These are phyloP conservation scores for Scaptomyza tumidula DNA, from an alignment of 2,888 invertebrate genomes.

Conservation along the genomic window DNA sequence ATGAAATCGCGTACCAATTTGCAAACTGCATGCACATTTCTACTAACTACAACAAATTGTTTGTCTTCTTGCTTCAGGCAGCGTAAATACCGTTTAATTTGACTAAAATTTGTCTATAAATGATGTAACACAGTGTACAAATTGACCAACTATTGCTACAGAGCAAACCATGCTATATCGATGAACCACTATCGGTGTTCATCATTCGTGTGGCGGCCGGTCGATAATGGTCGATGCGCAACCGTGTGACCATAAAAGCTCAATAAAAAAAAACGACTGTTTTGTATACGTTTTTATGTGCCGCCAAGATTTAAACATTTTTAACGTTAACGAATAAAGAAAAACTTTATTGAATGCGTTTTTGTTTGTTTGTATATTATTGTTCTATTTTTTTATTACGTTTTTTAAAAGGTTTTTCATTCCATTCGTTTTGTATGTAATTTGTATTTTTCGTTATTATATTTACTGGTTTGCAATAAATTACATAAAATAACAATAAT, in stretches of 20 bases:
- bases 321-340: neutral
- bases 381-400: conserved; percentile 68
- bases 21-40: conserved; percentile 49
- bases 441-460: conserved; percentile 63
- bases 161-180: conserved; percentile 3
- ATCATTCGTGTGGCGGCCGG: conserved; percentile 19
- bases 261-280: neutral
- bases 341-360: neutral
- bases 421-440: conserved; percentile 67
- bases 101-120: conserved; percentile 50
- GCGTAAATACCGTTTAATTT: conserved; percentile 35
- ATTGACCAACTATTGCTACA: conserved; percentile 26
- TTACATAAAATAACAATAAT: conserved; percentile 68
- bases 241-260: conserved; percentile 11
- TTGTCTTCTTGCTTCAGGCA: conserved; percentile 21
- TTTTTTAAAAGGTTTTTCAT: conserved; percentile 46
- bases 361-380: conserved; percentile 71
- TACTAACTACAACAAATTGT: conserved; percentile 26
- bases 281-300: neutral
- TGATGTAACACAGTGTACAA: conserved; percentile 60
- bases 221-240: conserved; percentile 24
- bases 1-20: conserved; percentile 36
- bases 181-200: neutral
- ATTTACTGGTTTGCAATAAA: conserved; percentile 75
- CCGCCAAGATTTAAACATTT: conserved; percentile 8